Evolutionary conservation across 2,888 invertebrate species (phyloP), one percentile per base, ranked within the genome.

Genomic region (Catocala fraxini): DNA sequence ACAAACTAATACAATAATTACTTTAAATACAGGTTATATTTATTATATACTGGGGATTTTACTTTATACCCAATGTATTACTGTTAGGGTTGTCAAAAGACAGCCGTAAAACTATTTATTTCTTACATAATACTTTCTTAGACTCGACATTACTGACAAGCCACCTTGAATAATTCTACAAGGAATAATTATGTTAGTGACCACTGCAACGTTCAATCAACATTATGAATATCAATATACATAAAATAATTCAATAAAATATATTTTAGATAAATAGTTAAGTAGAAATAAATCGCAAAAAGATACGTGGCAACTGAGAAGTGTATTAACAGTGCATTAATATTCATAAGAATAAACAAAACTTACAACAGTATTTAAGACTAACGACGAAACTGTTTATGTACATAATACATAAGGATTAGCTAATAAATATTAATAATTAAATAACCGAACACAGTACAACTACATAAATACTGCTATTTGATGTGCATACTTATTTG

Each of bases 191-290:
- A 25, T 25, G 25, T 25, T 25, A 25, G 25, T 25, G 25, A 25
- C 25, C 25, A 25, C 25, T 25, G 3, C 25, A 25, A 4, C 25
- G 11, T 45, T 45, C 45, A 45, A 12, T 0, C 6, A 12, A 10
- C n/a, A n/a, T 42, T 42, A 42, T 11, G n/a, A 42, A 11, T n/a
- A 42, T 42, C n/a, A n/a, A 42, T 48, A 68, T 60, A 70, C 77
- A 80, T 65, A 71, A 70, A 77, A 80, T 79, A 81, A 80, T 79
- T 25, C 25, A 25, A 25, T 25, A 25, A 25, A 79, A 72, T 65
- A 67, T 63, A 64, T 49, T 47, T 41, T 67, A 55, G 63, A 63
- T 45, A 58, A 56, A 60, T 64, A 61, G 56, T 63, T 56, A 62
- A 57, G 71, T 74, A 73, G 69, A 70, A 67, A 74, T 46, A 10